phyloP scores from a whole-genome alignment of 1,140 invertebrate species.

The Drosophila sucinea region DNA sequence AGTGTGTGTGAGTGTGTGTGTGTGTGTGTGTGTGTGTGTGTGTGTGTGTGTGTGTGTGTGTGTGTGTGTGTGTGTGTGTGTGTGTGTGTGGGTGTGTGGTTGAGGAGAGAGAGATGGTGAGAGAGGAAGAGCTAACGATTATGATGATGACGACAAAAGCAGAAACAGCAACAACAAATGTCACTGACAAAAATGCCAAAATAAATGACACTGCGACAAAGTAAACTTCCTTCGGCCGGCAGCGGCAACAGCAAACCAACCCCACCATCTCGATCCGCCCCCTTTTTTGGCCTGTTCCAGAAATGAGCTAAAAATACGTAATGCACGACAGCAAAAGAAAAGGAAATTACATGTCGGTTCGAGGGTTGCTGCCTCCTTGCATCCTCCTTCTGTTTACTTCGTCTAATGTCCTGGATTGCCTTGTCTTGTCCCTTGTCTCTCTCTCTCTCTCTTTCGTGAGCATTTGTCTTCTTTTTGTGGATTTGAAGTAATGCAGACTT shows the following conservation, averaged over 20 bases:
- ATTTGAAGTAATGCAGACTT: constrained; percentile 78
- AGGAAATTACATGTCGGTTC: constrained; percentile 69
- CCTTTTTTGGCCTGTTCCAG: background rate
- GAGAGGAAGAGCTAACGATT: constrained; percentile 60
- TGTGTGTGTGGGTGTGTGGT: background rate
- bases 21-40: background rate
- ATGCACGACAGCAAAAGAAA: constrained; percentile 29
- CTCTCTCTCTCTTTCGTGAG: constrained; percentile 10
- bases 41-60: background rate
- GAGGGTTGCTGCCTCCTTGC: constrained; percentile 26
- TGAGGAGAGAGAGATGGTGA: constrained; percentile 24
- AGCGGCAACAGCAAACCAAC: background rate
- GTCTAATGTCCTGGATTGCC: constrained; percentile 26
- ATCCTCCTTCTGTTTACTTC: constrained; percentile 3
- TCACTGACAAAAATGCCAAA: constrained; percentile 70
- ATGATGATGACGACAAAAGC: constrained; percentile 71
- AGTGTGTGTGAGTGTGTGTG: background rate
- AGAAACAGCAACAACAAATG: constrained; percentile 36
- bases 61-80: background rate
- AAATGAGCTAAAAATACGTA: constrained; percentile 50
- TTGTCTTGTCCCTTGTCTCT: constrained; percentile 28
- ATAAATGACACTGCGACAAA: constrained; percentile 80
- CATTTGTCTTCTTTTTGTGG: constrained; percentile 46
- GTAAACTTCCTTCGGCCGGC: constrained; percentile 64
- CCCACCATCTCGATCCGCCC: background rate